phyloP scores from a whole-genome alignment of 2,888 invertebrate genomes.

The Bembecia ichneumoniformis region DNA sequence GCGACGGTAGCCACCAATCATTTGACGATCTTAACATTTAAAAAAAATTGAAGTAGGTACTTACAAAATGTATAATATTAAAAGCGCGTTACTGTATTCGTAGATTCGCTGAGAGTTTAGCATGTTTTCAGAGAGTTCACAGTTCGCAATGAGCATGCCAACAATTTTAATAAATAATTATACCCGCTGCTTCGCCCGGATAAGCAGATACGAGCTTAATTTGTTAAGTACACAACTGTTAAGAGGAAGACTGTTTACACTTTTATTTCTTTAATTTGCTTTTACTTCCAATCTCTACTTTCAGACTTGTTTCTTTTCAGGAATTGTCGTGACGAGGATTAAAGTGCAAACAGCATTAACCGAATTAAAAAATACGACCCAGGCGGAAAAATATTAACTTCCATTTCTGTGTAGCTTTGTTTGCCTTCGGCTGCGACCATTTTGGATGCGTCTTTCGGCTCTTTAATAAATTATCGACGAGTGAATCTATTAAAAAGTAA shows the following conservation, averaged over 20 bases:
- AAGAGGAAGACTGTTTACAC: conserved; percentile 11
- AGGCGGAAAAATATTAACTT: too few relatives aligned
- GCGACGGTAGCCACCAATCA: too few relatives aligned
- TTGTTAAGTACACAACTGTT: conserved; percentile 17
- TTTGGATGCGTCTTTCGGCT: too few relatives aligned
- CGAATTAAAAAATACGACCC: neutral
- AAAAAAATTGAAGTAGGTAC: too few relatives aligned
- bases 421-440: too few relatives aligned
- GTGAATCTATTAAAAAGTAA: too few relatives aligned
- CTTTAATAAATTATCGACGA: too few relatives aligned
- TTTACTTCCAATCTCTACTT: neutral
- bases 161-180: conserved; percentile 67
- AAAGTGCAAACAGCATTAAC: neutral
- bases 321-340: neutral
- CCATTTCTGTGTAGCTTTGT: too few relatives aligned
- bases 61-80: too few relatives aligned
- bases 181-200: conserved; percentile 31
- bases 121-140: conserved; percentile 8
- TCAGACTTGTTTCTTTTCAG: conserved; percentile 3
- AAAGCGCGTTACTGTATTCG: neutral
- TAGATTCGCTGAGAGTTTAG: neutral
- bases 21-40: too few relatives aligned
- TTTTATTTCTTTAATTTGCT: conserved; percentile 5
- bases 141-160: conserved; percentile 34
- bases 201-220: conserved; percentile 46